These are phyloP conservation scores for Garrulus glandarius DNA, from an alignment of 2,797 vertebrate genomes.

Conservation along the genomic window DNA sequence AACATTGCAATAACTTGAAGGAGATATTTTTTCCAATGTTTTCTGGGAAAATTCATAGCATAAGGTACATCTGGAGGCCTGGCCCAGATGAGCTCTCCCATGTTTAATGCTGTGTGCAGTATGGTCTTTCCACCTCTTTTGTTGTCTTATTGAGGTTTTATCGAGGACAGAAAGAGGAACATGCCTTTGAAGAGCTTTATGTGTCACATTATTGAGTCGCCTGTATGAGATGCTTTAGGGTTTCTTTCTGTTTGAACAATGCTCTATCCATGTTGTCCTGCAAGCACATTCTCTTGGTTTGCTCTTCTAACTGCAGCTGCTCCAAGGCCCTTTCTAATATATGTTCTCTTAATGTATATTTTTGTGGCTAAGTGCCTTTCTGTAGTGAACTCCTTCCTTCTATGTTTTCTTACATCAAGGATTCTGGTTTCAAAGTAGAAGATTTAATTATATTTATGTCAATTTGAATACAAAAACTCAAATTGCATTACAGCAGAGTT, in stretches of 20 bases:
- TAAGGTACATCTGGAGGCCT: neutral
- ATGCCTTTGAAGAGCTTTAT: neutral
- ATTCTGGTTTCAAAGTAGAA: neutral
- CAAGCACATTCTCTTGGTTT: neutral
- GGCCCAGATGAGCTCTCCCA: neutral
- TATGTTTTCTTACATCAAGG: neutral
- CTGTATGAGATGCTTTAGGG: neutral
- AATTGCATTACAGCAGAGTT: neutral
- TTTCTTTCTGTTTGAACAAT: neutral
- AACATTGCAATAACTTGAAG: neutral
- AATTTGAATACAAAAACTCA: neutral
- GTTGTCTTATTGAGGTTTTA: neutral
- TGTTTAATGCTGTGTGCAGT: neutral
- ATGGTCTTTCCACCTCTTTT: neutral
- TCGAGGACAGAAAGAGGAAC: neutral
- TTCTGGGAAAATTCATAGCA: neutral
- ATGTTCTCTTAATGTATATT: neutral
- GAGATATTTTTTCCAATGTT: neutral
- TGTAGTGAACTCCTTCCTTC: neutral
- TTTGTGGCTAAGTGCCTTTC: neutral
- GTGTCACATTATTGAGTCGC: neutral
- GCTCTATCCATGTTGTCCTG: neutral
- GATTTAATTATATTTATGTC: neutral
- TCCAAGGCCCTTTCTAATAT: neutral
- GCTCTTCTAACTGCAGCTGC: neutral